Percentiles rank a stretch among this genome's conserved stretches.
These are phyloP conservation scores for Furnarius figulus DNA, from an alignment of 2,113 vertebrate genomes.

Conservation along the genomic window DNA sequence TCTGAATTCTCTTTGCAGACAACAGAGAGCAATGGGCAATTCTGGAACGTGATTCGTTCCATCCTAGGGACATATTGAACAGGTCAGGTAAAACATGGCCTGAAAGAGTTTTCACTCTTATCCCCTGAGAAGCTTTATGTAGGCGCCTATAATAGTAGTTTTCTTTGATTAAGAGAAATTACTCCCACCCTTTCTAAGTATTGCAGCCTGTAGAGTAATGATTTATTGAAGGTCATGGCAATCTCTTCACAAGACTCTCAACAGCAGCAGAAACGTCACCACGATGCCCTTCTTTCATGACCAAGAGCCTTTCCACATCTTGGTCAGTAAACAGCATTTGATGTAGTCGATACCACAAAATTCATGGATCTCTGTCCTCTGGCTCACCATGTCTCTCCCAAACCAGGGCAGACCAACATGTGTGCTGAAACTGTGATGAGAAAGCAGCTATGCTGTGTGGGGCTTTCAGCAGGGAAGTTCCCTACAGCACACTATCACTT, in stretches of 20 bases:
- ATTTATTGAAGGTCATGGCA: background rate
- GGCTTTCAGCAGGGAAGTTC: background rate
- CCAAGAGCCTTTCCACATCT: accelerated
- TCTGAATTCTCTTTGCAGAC: background rate
- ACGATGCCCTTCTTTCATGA: background rate
- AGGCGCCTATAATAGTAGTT: background rate
- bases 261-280: background rate
- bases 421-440: background rate
- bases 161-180: background rate
- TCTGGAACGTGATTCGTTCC: background rate
- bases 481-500: background rate
- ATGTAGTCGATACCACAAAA: background rate
- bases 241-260: background rate
- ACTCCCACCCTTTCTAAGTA: background rate
- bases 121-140: background rate
- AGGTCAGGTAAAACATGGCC: background rate
- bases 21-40: background rate
- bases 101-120: background rate
- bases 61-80: background rate
- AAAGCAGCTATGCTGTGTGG: background rate
- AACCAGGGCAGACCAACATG: accelerated
- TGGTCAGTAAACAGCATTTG: background rate
- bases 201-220: background rate
- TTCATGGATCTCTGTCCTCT: background rate
- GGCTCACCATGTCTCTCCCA: accelerated